Evolutionary conservation across 2,888 invertebrate species (phyloP).

Genomic region (Nomada ferruginata): DNA sequence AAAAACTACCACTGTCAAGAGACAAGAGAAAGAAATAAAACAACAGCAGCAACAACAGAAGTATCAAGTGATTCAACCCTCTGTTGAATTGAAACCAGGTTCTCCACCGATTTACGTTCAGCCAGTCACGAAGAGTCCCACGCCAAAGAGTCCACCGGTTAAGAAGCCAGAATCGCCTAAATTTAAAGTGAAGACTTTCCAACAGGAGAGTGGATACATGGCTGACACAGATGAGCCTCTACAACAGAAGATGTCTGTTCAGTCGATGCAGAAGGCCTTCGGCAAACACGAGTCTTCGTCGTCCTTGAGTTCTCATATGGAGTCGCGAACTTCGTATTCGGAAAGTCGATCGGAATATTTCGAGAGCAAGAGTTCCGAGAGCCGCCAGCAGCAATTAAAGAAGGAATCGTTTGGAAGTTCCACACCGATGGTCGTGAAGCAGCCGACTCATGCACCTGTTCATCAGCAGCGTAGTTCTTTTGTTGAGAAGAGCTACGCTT

Average conservation of each 20-base stretch:
- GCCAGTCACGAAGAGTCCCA: conserved; percentile 77
- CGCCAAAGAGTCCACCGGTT: conserved; percentile 73
- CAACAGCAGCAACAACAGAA: conserved; percentile 64
- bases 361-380: conserved; percentile 78
- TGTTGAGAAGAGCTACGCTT: conserved; percentile 77
- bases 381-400: conserved; percentile 72
- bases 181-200: conserved; percentile 84
- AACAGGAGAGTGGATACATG: conserved; percentile 88
- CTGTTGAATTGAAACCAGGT: conserved; percentile 77
- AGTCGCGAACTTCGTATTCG: conserved; percentile 77
- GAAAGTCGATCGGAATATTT: conserved; percentile 79
- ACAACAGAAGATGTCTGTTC: conserved; percentile 69
- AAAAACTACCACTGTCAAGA: conserved; percentile 73
- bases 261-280: conserved; percentile 70
- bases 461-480: conserved; percentile 79
- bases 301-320: conserved; percentile 71
- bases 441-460: conserved; percentile 45
- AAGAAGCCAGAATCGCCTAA: conserved; percentile 85
- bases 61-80: conserved; percentile 61
- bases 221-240: conserved; percentile 90
- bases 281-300: conserved; percentile 77
- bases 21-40: conserved; percentile 76
- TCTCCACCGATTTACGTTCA: conserved; percentile 82
- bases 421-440: conserved; percentile 15
- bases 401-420: conserved; percentile 62